A percentile compares a stretch with the other conserved stretches of the same genome.
Evolutionary conservation across 2,113 vertebrate genomes (phyloP).

Genomic region (Quiscalus mexicanus): DNA sequence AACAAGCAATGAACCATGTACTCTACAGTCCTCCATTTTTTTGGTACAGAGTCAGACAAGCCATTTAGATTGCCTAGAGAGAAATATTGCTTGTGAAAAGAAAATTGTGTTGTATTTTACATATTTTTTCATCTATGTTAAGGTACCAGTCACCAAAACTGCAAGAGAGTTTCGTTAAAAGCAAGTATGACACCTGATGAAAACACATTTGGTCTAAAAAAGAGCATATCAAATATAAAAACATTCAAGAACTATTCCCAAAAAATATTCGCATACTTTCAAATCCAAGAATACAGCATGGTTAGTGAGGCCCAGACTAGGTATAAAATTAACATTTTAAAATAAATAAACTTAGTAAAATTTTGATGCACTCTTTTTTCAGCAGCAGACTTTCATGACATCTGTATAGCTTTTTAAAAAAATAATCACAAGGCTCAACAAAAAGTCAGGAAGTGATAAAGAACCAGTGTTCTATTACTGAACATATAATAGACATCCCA

Average conservation of each 20-base stretch:
- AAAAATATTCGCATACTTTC: neutral
- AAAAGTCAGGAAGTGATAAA: neutral
- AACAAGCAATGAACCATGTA: neutral
- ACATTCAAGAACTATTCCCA: accelerated
- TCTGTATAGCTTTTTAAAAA: neutral
- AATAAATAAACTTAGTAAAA: neutral
- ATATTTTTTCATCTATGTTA: neutral
- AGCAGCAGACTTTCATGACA: neutral
- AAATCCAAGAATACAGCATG: neutral
- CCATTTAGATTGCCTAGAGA: neutral
- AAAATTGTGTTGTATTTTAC: neutral
- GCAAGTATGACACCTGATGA: neutral
- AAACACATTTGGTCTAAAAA: neutral
- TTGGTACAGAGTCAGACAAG: neutral
- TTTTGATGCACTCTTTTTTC: neutral
- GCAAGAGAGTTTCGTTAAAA: neutral
- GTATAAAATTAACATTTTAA: neutral
- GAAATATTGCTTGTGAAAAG: neutral
- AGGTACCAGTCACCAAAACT: neutral
- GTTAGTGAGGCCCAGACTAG: neutral
- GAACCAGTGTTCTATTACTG: neutral
- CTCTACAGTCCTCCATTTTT: neutral
- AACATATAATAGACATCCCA: neutral
- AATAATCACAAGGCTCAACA: neutral
- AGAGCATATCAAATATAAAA: neutral